These are phyloP conservation scores for Ceratosolen solmsi DNA, from an alignment of 1,140 invertebrate genomes.

Conservation along the genomic window DNA sequence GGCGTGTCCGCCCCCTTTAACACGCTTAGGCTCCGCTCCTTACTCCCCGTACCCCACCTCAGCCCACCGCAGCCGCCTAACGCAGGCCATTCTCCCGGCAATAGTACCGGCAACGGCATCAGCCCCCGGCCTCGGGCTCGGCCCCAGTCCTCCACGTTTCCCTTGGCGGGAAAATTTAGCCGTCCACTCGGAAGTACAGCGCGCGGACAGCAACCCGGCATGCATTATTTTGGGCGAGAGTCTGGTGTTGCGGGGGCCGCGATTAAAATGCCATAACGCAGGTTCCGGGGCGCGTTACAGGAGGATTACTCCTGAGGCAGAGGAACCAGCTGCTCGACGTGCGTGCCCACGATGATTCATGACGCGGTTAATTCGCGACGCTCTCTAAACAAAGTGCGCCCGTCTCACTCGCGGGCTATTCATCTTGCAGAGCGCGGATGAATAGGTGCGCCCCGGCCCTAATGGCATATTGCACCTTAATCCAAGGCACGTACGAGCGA, in stretches of 20 bases:
- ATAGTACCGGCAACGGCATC: not conserved
- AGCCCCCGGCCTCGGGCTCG: too few relatives aligned
- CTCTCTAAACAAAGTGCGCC: not conserved
- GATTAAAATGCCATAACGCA: too few relatives aligned
- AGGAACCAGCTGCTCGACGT: not conserved
- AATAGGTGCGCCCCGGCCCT: conserved; percentile 44
- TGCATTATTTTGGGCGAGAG: too few relatives aligned
- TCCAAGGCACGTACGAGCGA: conserved; percentile 32
- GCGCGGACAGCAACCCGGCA: too few relatives aligned
- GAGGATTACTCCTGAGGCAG: too few relatives aligned
- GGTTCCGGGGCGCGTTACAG: too few relatives aligned
- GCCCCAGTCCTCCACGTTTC: too few relatives aligned
- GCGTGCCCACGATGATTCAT: conserved; percentile 58
- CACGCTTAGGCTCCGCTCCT: not conserved
- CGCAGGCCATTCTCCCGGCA: too few relatives aligned
- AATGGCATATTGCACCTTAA: conserved; percentile 42
- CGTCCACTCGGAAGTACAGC: too few relatives aligned
- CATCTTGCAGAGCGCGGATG: conserved; percentile 46
- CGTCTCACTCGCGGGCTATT: too few relatives aligned
- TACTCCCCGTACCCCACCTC: not conserved
- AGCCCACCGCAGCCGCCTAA: not conserved
- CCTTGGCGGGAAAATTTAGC: too few relatives aligned
- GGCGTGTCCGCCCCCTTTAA: conserved; percentile 37
- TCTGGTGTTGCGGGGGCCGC: too few relatives aligned
- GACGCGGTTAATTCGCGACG: conserved; percentile 59